phyloP scores from a whole-genome alignment of 1,140 invertebrate genomes.

The Pseudoatta argentina region DNA sequence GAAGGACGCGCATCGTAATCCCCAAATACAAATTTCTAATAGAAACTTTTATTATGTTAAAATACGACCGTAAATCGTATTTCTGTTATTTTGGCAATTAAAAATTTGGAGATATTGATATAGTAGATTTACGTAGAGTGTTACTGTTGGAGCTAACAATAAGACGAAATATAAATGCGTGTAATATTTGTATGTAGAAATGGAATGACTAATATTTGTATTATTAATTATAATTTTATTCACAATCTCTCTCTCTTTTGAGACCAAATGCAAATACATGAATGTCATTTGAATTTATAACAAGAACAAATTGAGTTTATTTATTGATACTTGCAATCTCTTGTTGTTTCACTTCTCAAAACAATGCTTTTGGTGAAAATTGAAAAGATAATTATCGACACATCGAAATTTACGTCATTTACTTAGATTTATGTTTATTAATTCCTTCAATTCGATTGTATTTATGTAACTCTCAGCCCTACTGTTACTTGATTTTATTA shows the following conservation, averaged over 20 bases:
- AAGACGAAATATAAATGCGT: not conserved
- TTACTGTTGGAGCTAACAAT: not conserved
- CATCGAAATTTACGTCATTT: not conserved
- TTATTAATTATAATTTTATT: not conserved
- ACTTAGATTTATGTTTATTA: not conserved
- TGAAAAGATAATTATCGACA: not conserved
- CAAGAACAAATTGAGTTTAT: not conserved
- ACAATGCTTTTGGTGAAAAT: not conserved
- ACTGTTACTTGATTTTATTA: not conserved
- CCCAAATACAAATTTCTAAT: not conserved
- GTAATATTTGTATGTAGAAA: not conserved
- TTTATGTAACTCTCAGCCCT: not conserved
- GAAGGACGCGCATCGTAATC: not conserved
- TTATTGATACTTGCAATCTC: not conserved
- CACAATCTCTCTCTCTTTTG: not conserved
- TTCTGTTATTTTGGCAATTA: not conserved
- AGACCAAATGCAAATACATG: not conserved
- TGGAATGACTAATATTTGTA: not conserved
- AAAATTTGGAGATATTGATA: not conserved
- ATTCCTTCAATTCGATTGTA: not conserved
- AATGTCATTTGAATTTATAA: not conserved
- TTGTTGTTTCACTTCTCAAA: not conserved
- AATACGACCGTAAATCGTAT: not conserved
- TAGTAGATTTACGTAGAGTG: not conserved
- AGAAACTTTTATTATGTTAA: not conserved